Base-by-base conservation (phyloP, 2,888 invertebrate species). In the Morpho helenor region DNA sequence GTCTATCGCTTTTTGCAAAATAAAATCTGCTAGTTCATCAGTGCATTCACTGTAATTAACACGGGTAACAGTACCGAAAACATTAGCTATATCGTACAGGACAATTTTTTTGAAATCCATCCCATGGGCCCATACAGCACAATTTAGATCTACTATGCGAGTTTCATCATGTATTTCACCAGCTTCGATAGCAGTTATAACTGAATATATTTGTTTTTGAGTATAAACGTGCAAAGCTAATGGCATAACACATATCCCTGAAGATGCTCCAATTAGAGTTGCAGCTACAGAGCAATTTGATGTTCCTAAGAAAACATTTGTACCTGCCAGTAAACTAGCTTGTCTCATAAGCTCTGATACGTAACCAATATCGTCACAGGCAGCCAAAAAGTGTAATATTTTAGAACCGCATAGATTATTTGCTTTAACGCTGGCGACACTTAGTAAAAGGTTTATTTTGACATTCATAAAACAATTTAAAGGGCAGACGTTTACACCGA, bases 61-160 rank as follows among this genome's bases (percentile, higher is more conserved):
- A 42, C 84, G 74, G 58, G 83, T 83, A 22, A 84, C 73, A 8
- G 76, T 77, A 3, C 86, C 85, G 56, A 90, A 90, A 3, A 90
- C 74, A 57, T 72, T 83, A 5, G 82, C 82, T 3, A 87, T 72
- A 48, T 90, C 86, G 52, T 71, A 72, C 2, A 87, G 59, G 8
- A 68, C 65, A 39, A 78, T 76, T 68, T 84, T 89, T 65, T 87
- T 88, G 7, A 83, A 81, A 63, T 88, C 80, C 70, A 75, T 81
- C 7, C 84, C 84, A 64, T 85, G 85, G 0, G 85, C 84, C 90
- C 90, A 90, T 46, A 90, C 74, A 2, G 87, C 84, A 55, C 80
- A 69, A 56, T 73, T 74, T 3, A 90, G 61, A 67, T 78, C 78
- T 1, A 72, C 66, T 61, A 71, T 76, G 39, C 66, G 64, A 2